phyloP scores from a whole-genome alignment of 2,888 invertebrate species.

The Chirona hameri region DNA sequence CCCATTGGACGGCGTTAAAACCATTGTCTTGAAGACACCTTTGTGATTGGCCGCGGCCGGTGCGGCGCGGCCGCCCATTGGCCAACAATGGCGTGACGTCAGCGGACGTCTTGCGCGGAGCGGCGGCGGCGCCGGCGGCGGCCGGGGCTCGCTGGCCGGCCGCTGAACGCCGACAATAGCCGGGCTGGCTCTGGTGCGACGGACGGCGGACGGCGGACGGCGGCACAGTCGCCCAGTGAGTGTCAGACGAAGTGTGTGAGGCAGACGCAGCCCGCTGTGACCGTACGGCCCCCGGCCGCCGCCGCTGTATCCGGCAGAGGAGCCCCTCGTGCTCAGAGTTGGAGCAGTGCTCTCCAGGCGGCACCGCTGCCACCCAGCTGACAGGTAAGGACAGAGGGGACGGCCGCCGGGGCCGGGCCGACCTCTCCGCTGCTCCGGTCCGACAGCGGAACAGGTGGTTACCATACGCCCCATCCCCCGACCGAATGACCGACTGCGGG shows the following conservation, averaged over 20 bases:
- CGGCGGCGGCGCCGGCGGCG: slow-evolving; percentile 1
- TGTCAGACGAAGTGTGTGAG: not conserved
- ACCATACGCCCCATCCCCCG: not conserved
- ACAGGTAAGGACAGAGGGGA: not conserved
- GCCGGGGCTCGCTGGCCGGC: not conserved
- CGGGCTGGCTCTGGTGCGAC: too few relatives aligned
- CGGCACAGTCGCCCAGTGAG: not conserved
- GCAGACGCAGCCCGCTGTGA: not conserved
- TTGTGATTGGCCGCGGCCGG: slow-evolving; percentile 13
- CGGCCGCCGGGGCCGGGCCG: too few relatives aligned
- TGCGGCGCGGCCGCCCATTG: not conserved
- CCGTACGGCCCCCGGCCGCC: too few relatives aligned
- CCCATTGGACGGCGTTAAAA: slow-evolving; percentile 12
- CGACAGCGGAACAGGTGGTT: not conserved
- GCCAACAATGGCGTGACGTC: slow-evolving; percentile 27
- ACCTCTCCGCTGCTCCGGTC: too few relatives aligned
- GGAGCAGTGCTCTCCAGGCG: not conserved
- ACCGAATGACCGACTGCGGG: too few relatives aligned
- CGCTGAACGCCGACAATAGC: not conserved
- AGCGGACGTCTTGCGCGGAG: slow-evolving; percentile 22
- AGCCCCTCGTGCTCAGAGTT: too few relatives aligned
- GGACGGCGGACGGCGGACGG: not conserved
- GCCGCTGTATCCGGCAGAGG: too few relatives aligned
- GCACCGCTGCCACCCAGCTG: not conserved
- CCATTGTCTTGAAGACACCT: slow-evolving; percentile 23